Evolutionary conservation across 35 echinoderm and acorn worm genomes (phyloP), one percentile per base, ranked within the genome.

Genomic region (Strongylocentrotus purpuratus): DNA sequence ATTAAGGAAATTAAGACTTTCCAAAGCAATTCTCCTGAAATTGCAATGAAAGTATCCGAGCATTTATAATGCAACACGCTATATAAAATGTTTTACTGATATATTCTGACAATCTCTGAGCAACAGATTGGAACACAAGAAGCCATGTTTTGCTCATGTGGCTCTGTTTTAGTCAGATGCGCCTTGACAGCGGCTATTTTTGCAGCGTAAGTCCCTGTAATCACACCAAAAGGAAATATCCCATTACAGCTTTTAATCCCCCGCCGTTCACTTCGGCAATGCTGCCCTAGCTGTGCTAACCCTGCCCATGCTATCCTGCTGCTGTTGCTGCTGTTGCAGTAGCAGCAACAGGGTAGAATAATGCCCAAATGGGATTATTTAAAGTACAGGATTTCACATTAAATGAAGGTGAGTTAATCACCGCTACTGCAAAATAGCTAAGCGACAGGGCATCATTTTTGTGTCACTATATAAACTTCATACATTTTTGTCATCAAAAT

Each of bases 191-290:
- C 12, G 87, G 87, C 87, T 89, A 89, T 89, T 89, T 89, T 89
- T 89, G 87, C 87, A 33, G 33, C 33, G 87, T 46, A 46, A 89
- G 87, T 89, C 87, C 31, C 87, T 41, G 33, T 35, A 89, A 89
- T 89, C 87, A 46, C 87, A 89, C 33, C 33, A 20, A 89, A 45
- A 89, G 87, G 87, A 89, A 89, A 89, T 89, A 89, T 89, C 87
- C 87, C 87, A 89, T 89, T 89, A 89, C 87, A 89, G 33, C 32
- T 89, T 89, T 89, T 89, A 89, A 89, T 89, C 87, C 87, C 65
- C 45, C 13, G 32, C 87, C 32, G 87, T 89, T 89, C 65, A n/a
- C 20, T 28, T 78, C 28, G 18, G 65, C 20, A 78, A 78, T 22
- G 18, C 20, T 22, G 65, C 65, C 65, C 65, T 78, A 1, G 20